Percentiles rank a stretch among this genome's conserved stretches.
These are phyloP conservation scores for Latrodectus elegans DNA, from an alignment of 2,888 invertebrate species.

Conservation along the genomic window DNA sequence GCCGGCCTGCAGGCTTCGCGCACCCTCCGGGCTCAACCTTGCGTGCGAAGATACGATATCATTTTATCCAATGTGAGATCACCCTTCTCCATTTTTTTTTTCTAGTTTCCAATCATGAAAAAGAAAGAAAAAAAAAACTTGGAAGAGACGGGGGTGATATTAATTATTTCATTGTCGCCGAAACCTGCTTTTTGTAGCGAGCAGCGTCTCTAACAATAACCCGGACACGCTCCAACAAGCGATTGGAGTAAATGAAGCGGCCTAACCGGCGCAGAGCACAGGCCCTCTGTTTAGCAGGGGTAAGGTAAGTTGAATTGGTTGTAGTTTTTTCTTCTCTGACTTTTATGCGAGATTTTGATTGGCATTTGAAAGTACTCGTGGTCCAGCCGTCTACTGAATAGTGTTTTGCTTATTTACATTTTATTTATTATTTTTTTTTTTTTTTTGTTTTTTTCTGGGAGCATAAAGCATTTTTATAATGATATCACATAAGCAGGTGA, in stretches of 20 bases:
- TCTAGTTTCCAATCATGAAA: not conserved
- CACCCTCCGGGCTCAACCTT: constrained; percentile 42
- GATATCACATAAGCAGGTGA: too few species aligned
- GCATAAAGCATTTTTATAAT: too few species aligned
- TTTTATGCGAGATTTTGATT: constrained; percentile 7
- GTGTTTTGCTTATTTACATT: not conserved
- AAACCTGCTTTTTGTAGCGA: constrained; percentile 9
- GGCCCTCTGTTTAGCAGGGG: constrained; percentile 25
- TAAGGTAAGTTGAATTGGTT: not conserved
- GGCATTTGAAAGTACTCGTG: not conserved
- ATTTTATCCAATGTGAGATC: constrained; percentile 43
- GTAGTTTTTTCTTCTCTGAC: not conserved
- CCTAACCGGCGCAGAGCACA: not conserved
- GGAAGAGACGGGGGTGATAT: constrained; percentile 46
- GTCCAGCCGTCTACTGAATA: not conserved
- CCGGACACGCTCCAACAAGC: constrained; percentile 57
- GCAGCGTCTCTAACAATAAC: constrained; percentile 52
- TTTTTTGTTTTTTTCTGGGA: too few species aligned
- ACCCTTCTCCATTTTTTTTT: constrained; percentile 7
- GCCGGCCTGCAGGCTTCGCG: constrained; percentile 36
- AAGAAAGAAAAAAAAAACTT: constrained; percentile 24
- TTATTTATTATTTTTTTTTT: too few species aligned
- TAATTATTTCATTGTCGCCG: constrained; percentile 68
- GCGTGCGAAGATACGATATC: constrained; percentile 58
- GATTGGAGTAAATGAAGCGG: constrained; percentile 58